These are phyloP conservation scores for Phaenicophaeus curvirostris DNA, from an alignment of 2,797 vertebrate genomes.

Conservation along the genomic window DNA sequence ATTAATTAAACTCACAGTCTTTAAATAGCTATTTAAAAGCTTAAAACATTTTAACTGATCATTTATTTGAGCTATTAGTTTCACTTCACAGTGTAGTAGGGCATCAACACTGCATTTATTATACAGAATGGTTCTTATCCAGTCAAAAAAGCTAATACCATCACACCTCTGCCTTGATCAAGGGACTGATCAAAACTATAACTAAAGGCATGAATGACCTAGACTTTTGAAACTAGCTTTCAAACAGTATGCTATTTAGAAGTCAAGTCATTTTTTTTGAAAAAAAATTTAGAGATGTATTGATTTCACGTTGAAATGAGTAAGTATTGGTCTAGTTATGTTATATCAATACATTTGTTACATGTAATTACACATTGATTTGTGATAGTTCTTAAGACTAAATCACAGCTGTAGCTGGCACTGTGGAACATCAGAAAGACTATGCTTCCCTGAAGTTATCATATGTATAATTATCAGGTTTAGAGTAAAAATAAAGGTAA, in stretches of 20 bases:
- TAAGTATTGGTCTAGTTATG: not conserved
- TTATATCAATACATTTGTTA: not conserved
- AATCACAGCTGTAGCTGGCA: not conserved
- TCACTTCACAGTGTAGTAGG: not conserved
- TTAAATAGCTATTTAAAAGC: not conserved
- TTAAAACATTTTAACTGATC: not conserved
- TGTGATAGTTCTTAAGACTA: not conserved
- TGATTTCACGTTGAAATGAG: not conserved
- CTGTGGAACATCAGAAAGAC: not conserved
- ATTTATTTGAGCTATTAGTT: not conserved
- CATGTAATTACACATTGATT: not conserved
- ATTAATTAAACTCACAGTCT: not conserved
- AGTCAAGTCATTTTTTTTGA: not conserved
- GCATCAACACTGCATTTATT: not conserved
- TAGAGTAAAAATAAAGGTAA: constrained; percentile 6
- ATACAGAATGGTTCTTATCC: not conserved
- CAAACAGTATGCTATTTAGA: not conserved
- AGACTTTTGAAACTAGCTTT: not conserved
- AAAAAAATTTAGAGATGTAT: not conserved
- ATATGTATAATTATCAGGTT: not conserved
- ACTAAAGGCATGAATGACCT: not conserved
- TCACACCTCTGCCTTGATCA: not conserved
- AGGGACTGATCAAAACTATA: not conserved
- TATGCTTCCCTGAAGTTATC: not conserved
- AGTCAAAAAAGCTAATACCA: not conserved